phyloP scores from a whole-genome alignment of 2,113 vertebrate genomes.

The Zapornia atra region DNA sequence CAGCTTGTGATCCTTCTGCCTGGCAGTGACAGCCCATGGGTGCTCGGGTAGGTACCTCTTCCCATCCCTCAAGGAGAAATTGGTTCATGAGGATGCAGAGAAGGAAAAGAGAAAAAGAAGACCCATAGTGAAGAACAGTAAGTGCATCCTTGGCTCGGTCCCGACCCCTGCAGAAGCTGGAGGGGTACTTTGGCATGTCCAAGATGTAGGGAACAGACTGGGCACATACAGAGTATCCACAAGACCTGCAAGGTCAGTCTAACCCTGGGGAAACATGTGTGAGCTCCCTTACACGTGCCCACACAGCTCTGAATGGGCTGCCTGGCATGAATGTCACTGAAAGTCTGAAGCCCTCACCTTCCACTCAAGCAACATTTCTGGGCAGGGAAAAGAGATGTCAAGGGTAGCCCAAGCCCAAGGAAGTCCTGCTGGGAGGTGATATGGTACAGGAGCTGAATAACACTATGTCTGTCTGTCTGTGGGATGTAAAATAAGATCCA shows the following conservation, averaged over 20 bases:
- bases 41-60: background rate
- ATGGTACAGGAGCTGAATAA: background rate
- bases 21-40: background rate
- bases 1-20: background rate
- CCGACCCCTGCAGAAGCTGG: background rate
- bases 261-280: background rate
- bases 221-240: background rate
- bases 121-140: background rate
- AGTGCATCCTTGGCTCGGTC: background rate
- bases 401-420: background rate
- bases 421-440: background rate
- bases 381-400: background rate
- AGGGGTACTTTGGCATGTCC: background rate
- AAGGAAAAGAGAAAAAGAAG: background rate
- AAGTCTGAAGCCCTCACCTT: background rate
- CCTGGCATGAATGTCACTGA: background rate
- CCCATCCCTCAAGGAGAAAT: background rate
- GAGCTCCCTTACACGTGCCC: background rate
- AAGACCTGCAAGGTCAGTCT: background rate
- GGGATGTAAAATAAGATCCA: background rate
- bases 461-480: background rate
- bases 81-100: background rate
- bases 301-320: background rate
- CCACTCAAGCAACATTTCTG: background rate
- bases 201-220: background rate